phyloP scores from a whole-genome alignment of 2,113 vertebrate species.

The Corydoras sp. region DNA sequence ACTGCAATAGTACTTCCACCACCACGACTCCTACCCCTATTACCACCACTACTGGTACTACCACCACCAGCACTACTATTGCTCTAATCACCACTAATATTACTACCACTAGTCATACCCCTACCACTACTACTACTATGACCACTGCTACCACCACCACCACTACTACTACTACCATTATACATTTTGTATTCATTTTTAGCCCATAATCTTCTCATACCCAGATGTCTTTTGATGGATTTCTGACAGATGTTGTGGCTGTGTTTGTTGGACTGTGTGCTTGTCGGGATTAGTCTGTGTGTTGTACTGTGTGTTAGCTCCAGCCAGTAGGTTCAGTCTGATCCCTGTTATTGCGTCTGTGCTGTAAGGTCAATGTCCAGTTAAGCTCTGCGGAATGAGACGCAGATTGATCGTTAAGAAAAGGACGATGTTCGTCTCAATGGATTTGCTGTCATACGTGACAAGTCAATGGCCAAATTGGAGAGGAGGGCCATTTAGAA shows the following conservation, averaged over 20 bases:
- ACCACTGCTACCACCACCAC: not conserved
- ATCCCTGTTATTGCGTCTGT: slow-evolving; percentile 22
- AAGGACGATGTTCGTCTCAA: slow-evolving; percentile 93
- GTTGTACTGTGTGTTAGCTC: not conserved
- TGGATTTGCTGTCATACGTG: slow-evolving; percentile 98
- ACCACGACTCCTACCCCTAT: not conserved
- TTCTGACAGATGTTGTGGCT: not conserved
- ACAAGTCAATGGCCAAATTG: slow-evolving; percentile 89
- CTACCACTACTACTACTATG: not conserved
- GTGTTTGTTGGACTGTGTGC: not conserved
- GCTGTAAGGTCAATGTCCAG: slow-evolving; percentile 85
- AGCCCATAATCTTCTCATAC: no score
- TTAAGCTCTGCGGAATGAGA: slow-evolving; percentile 88
- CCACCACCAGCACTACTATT: not conserved
- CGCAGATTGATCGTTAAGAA: slow-evolving; percentile 95
- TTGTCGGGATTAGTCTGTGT: not conserved
- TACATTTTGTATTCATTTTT: no score
- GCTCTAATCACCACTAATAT: not conserved
- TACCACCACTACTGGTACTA: not conserved
- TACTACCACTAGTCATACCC: not conserved
- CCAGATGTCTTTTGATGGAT: no score
- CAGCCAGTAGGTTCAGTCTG: no score
- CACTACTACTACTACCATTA: not conserved
- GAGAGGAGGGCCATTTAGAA: slow-evolving; percentile 90
- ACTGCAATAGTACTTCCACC: not conserved